Conservation (phyloP, 2,797 vertebrate genomes). For the Hozukius guyotensis region DNA sequence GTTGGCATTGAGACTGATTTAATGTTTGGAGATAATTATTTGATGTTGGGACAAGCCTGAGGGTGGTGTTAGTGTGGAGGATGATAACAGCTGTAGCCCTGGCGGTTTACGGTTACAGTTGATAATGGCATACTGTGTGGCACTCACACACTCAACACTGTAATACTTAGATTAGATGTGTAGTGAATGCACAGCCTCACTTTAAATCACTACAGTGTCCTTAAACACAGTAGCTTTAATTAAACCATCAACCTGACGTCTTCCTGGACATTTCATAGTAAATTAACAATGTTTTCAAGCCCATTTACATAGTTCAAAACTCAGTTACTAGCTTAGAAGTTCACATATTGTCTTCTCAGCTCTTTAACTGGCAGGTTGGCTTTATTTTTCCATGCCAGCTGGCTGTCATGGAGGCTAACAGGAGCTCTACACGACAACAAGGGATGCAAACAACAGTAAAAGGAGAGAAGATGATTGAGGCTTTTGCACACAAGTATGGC, state of each 20-base stretch:
- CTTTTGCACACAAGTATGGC: not conserved
- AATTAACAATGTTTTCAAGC: not conserved
- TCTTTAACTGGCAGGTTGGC: not conserved
- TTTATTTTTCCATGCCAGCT: constrained; percentile 10
- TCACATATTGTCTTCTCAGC: not conserved
- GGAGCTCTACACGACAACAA: not conserved
- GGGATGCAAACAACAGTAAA: not conserved
- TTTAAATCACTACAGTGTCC: not conserved
- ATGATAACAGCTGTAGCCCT: not conserved
- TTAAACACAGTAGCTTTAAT: not conserved
- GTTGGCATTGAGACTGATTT: not conserved
- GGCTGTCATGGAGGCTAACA: not conserved
- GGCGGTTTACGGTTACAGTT: constrained; percentile 15
- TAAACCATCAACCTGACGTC: not conserved
- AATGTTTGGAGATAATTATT: constrained; percentile 25
- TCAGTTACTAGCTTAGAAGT: not conserved
- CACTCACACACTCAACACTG: not conserved
- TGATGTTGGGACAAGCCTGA: not conserved
- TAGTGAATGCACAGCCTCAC: not conserved
- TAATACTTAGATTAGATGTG: constrained; percentile 3
- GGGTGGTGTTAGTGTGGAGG: constrained; percentile 8
- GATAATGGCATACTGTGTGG: not conserved
- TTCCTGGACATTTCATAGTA: not conserved
- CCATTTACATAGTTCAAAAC: not conserved
- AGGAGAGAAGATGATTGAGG: not conserved